phyloP scores from a whole-genome alignment of 2,797 vertebrate genomes.

The Staurois parvus region DNA sequence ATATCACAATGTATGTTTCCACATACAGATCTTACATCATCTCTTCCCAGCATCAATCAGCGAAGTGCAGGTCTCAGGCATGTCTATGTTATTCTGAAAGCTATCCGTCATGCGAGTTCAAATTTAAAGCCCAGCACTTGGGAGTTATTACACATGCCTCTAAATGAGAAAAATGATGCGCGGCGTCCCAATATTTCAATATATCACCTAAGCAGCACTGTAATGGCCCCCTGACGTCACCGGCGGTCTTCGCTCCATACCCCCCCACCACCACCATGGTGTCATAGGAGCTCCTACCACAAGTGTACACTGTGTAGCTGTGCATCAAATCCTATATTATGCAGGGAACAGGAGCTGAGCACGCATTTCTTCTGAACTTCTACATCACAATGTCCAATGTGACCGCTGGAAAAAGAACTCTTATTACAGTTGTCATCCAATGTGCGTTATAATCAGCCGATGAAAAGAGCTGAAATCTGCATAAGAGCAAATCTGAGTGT shows the following conservation, averaged over 20 bases:
- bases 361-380: neutral
- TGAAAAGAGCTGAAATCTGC: neutral
- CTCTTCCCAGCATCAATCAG: constrained; percentile 26
- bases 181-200: neutral
- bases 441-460: neutral
- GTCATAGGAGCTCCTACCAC: neutral
- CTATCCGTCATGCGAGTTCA: constrained; percentile 25
- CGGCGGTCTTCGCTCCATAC: too few species aligned
- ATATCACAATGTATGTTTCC: constrained; percentile 6
- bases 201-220: neutral
- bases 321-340: too few species aligned
- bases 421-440: neutral
- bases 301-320: too few species aligned
- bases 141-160: neutral
- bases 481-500: neutral
- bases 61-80: neutral
- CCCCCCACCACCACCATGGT: neutral
- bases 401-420: too few species aligned
- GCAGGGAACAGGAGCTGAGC: neutral
- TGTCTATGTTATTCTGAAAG: constrained; percentile 10
- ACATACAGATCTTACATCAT: constrained; percentile 26
- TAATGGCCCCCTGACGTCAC: neutral
- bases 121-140: constrained; percentile 10
- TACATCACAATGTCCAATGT: neutral
- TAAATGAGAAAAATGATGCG: constrained; percentile 25